phyloP scores from a whole-genome alignment of 2,888 invertebrate genomes.

The Leptinotarsa tumamoca region DNA sequence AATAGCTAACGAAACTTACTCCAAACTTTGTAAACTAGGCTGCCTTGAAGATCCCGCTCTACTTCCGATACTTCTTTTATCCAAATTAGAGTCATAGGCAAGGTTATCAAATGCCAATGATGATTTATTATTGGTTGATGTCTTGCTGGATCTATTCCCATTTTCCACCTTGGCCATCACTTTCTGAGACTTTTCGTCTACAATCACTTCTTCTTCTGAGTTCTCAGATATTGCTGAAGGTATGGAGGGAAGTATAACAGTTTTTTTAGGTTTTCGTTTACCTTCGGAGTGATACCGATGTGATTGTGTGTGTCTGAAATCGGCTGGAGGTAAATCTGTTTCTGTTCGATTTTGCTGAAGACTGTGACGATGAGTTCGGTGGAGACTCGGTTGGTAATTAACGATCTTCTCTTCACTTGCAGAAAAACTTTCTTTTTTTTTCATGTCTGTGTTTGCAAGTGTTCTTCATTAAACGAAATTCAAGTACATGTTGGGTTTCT shows the following conservation, averaged over 20 bases:
- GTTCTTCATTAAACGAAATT: not conserved
- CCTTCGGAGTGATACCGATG: slow-evolving; percentile 44
- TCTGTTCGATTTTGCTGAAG: slow-evolving; percentile 40
- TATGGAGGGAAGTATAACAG: slow-evolving; percentile 35
- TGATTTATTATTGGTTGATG: slow-evolving; percentile 36
- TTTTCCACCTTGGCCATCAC: slow-evolving; percentile 37
- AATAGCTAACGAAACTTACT: slow-evolving; percentile 49
- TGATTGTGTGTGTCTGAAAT: slow-evolving; percentile 49
- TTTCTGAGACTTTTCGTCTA: slow-evolving; percentile 4
- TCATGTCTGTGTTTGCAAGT: not conserved
- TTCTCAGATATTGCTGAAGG: slow-evolving; percentile 36
- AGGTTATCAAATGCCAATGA: slow-evolving; percentile 49
- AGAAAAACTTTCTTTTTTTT: not conserved
- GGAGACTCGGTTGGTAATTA: too few species aligned
- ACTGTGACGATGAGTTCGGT: slow-evolving; percentile 33
- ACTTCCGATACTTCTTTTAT: slow-evolving; percentile 40
- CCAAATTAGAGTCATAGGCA: slow-evolving; percentile 47
- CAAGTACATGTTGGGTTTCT: not conserved
- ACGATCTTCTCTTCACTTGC: not conserved
- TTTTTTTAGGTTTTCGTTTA: slow-evolving; percentile 39
- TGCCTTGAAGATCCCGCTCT: slow-evolving; percentile 52
- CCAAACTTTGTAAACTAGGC: slow-evolving; percentile 57
- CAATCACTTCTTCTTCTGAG: slow-evolving; percentile 35
- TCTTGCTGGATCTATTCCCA: slow-evolving; percentile 39
- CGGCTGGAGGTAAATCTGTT: slow-evolving; percentile 16